Evolutionary conservation across 2,113 vertebrate species (phyloP), one percentile per base, ranked within the genome.

Genomic region (Micromys minutus): DNA sequence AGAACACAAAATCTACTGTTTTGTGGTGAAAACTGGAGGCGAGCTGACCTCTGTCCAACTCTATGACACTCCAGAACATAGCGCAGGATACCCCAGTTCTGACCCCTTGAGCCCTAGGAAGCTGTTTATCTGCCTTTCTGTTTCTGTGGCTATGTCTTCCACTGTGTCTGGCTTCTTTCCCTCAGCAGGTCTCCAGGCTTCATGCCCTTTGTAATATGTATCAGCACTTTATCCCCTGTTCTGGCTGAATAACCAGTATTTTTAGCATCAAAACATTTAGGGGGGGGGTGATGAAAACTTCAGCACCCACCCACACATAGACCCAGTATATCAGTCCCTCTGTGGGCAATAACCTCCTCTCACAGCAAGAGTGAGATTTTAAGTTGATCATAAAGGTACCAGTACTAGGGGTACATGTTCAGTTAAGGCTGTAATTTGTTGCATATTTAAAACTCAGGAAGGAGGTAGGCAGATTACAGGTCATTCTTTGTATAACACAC

Each of bases 401-500:
- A 87, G 87, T 26, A 19, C 47, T 83, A 34, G 29, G 61, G 72
- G 47, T 72, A 10, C 57, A 5, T 22, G 6, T 81, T 31, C 71
- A 76, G 47, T 80, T 52, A 90, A 57, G 77, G 65, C 90, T 95
- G 71, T 85, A 61, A 77, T 94, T 93, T 88, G 59, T 72, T 90
- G 57, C 47, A 57, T 87, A 72, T 76, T 93, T 84, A 69, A 85
- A 63, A 93, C 3, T 59, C 55, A 39, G 15, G 21, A 86, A 52
- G 81, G n/a, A 34, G 50, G 4, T 92, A 26, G 55, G 57, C 24
- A 83, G 24, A 90, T 55, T 91, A 34, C 5, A 90, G 59, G n/a
- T 96, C 50, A 76, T 76, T 93, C 59, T 95, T 86, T 89, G 21
- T 76, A 16, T 74, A n/a, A 72, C 57, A 57, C 86, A 36, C 1